Evolutionary conservation across 2,113 vertebrate genomes (phyloP), one percentile per base, ranked within the genome.

Genomic region (Pyxicephalus adspersus): DNA sequence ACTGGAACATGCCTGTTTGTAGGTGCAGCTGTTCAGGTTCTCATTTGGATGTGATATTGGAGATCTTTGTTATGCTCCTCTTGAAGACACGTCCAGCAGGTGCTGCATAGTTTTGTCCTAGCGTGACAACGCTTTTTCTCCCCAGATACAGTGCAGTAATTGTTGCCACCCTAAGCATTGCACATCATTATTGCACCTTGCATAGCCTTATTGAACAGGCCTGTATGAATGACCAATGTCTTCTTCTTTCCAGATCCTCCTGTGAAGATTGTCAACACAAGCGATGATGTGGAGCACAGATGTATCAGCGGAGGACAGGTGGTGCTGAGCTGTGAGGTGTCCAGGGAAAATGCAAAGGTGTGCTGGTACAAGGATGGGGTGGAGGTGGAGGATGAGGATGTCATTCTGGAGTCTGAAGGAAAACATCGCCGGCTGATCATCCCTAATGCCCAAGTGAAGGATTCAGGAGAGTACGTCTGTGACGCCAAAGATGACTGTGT

Each of bases 401-500:
- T 96, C 2, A 76, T 93, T 38, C 86, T 98, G 25, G 92, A 97
- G 81, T 90, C 89, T 0, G 93, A 98, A 16, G 96, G 96, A 0
- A 88, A 85, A 1, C 88, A 89, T 73, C 91, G 83, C 84, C 87
- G 89, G 68, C 94, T 99, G 58, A 91, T 98, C 74, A 94, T 98
- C 82, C 94, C 94, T 0, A 88, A 92, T 0, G 93, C 94, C 3
- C 93, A 83, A 13, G 90, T 91, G 2, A 87, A 89, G 25, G 93
- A 98, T 0, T 90, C 94, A 0, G 97, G 96, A 9, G 96, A 98
- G 85, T 98, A 96, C 0, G 95, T 96, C 19, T 98, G 96, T 0
- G 94, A 96, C 0, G 94, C 93, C 0, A 93, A 89, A 0, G 94
- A 96, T 0, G 95, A 97, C 81, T 96, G 95, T 0, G 89, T 95